Conservation (phyloP, 2,113 vertebrate species). For the Brachyistius frenatus region DNA sequence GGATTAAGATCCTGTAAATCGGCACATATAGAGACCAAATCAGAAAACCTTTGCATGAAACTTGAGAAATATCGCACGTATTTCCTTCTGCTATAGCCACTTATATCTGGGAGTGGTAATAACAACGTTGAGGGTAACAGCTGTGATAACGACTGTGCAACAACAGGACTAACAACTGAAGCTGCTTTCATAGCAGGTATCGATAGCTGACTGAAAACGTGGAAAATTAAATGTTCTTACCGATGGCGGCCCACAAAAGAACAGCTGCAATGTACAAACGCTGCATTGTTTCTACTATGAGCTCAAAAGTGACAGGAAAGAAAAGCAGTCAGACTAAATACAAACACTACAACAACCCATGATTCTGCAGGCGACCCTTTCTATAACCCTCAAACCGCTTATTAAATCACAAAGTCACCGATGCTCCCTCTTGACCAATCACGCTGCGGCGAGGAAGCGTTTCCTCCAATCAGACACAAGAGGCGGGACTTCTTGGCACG, state of each 20-base stretch:
- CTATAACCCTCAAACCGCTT: not conserved
- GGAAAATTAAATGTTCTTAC: slow-evolving; percentile 45
- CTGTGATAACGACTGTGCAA: not conserved
- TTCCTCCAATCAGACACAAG: slow-evolving; percentile 51
- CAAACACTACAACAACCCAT: slow-evolving; percentile 1
- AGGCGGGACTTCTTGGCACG: accelerated
- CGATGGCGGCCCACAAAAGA: slow-evolving; percentile 57
- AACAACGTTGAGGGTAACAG: not conserved
- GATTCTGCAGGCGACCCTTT: not conserved
- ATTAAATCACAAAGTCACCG: not conserved
- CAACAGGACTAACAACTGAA: not conserved
- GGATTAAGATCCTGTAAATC: too few relatives aligned
- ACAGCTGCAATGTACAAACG: slow-evolving; percentile 26
- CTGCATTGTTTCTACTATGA: slow-evolving; percentile 46
- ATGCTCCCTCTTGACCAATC: slow-evolving; percentile 19
- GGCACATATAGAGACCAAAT: too few relatives aligned
- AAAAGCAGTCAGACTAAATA: not conserved
- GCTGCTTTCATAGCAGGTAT: not conserved
- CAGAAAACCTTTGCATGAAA: too few relatives aligned
- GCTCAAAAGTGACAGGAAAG: accelerated
- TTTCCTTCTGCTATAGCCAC: too few relatives aligned
- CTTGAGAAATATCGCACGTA: too few relatives aligned
- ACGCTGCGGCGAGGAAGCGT: accelerated
- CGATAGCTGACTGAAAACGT: slow-evolving; percentile 20
- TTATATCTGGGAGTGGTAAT: too few relatives aligned